Evolutionary conservation across 2,113 vertebrate species (phyloP).

Genomic region (Dermatemys mawii): DNA sequence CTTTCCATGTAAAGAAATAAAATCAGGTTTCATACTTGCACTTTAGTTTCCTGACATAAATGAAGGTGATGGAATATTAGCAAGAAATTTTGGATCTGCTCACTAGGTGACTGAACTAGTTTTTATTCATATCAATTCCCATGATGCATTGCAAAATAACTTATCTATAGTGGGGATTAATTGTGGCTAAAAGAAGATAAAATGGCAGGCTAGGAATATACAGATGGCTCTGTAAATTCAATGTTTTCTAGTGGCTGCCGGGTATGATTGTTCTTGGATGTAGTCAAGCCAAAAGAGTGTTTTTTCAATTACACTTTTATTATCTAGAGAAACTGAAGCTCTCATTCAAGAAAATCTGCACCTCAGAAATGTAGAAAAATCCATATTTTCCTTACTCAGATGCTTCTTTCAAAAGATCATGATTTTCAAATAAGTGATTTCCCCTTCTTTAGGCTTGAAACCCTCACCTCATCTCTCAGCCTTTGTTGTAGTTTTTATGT

Average conservation of each 20-base stretch:
- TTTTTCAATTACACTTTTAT: conserved; percentile 39
- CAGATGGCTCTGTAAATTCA: conserved; percentile 10
- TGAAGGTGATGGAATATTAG: background rate
- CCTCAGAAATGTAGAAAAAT: background rate
- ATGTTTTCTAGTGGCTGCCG: conserved; percentile 52
- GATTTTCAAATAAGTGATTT: background rate
- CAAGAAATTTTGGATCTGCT: background rate
- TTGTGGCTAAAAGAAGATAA: conserved; percentile 44
- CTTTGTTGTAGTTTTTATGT: background rate
- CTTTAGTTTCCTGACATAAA: background rate
- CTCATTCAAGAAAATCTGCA: background rate
- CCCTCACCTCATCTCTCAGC: background rate
- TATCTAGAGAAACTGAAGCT: conserved; percentile 59
- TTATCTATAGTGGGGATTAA: conserved; percentile 27
- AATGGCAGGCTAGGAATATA: conserved; percentile 28
- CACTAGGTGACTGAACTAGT: conserved; percentile 21
- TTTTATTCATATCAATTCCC: background rate
- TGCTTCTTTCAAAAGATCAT: background rate
- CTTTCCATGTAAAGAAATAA: background rate
- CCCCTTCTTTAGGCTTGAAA: background rate
- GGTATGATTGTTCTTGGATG: conserved; percentile 61
- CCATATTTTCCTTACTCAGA: too few relatives aligned
- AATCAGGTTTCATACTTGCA: background rate
- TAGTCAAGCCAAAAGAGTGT: conserved; percentile 52
- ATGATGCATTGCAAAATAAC: background rate